phyloP scores from a whole-genome alignment of 1,140 invertebrate genomes.

The Leguminivora glycinivorella region DNA sequence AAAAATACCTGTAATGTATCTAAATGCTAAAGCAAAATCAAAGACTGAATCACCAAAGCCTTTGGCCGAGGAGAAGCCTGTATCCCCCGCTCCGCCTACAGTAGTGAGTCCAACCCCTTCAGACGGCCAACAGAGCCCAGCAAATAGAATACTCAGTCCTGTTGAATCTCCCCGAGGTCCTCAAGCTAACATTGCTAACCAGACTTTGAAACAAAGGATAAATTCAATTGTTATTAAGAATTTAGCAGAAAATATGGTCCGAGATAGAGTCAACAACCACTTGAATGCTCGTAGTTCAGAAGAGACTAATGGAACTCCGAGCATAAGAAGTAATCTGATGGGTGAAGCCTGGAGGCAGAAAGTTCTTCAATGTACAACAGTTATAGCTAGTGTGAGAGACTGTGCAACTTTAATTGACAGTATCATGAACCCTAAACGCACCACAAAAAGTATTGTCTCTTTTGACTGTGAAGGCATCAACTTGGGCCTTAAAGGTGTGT shows the following conservation, averaged over 20 bases:
- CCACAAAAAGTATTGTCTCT: slow-evolving; percentile 82
- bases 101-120: slow-evolving; percentile 70
- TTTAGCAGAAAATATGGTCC: slow-evolving; percentile 92
- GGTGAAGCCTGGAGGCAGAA: slow-evolving; percentile 89
- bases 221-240: slow-evolving; percentile 93
- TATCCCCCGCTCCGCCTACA: slow-evolving; percentile 59
- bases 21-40: slow-evolving; percentile 71
- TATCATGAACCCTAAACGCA: slow-evolving; percentile 82
- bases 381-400: slow-evolving; percentile 88
- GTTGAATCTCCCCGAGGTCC: slow-evolving; percentile 69
- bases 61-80: slow-evolving; percentile 58
- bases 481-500: slow-evolving; percentile 88
- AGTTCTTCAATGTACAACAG: slow-evolving; percentile 88
- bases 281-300: slow-evolving; percentile 64
- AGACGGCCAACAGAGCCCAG: slow-evolving; percentile 68
- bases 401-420: slow-evolving; percentile 88
- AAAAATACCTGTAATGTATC: slow-evolving; percentile 82
- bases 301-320: slow-evolving; percentile 63
- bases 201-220: slow-evolving; percentile 91
- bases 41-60: slow-evolving; percentile 75
- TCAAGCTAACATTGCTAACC: slow-evolving; percentile 80
- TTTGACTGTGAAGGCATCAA: slow-evolving; percentile 96
- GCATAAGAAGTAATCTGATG: slow-evolving; percentile 76
- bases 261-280: slow-evolving; percentile 83
- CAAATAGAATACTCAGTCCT: slow-evolving; percentile 71